Percentiles rank a stretch among this genome's conserved stretches.
These are phyloP conservation scores for Cacajao melanocephalus DNA, from an alignment of 2,797 vertebrate species.

Conservation along the genomic window DNA sequence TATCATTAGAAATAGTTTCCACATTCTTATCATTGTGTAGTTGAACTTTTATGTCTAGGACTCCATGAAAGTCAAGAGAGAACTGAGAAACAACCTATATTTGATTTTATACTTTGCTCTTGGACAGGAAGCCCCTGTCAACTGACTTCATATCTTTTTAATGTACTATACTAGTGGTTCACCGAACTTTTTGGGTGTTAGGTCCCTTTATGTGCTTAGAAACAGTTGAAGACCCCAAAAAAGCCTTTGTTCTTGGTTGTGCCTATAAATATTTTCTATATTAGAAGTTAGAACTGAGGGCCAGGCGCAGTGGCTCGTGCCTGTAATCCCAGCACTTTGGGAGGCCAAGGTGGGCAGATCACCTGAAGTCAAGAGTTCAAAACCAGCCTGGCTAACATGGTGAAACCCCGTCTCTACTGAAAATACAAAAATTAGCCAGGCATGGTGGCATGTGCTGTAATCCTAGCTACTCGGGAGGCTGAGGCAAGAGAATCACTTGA, in stretches of 20 bases:
- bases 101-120: not conserved
- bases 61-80: not conserved
- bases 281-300: not conserved
- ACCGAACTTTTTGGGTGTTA: not conserved
- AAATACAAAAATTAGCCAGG: not conserved
- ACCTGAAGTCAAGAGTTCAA: not conserved
- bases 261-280: not conserved
- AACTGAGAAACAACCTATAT: not conserved
- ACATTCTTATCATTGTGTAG: not conserved
- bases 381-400: not conserved
- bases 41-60: not conserved
- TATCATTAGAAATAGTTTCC: slow-evolving; percentile 17
- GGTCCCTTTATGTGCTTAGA: not conserved
- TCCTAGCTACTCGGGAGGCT: not conserved
- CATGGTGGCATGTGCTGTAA: not conserved
- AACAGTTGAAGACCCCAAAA: not conserved
- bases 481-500: not conserved
- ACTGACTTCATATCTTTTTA: not conserved
- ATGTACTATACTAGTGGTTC: not conserved
- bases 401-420: not conserved
- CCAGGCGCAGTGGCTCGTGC: not conserved
- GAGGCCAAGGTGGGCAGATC: not conserved
- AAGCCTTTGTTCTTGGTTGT: not conserved
- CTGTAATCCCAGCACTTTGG: not conserved
- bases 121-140: not conserved